phyloP scores from a whole-genome alignment of 2,888 invertebrate species.

The Andrena chrysosceles region DNA sequence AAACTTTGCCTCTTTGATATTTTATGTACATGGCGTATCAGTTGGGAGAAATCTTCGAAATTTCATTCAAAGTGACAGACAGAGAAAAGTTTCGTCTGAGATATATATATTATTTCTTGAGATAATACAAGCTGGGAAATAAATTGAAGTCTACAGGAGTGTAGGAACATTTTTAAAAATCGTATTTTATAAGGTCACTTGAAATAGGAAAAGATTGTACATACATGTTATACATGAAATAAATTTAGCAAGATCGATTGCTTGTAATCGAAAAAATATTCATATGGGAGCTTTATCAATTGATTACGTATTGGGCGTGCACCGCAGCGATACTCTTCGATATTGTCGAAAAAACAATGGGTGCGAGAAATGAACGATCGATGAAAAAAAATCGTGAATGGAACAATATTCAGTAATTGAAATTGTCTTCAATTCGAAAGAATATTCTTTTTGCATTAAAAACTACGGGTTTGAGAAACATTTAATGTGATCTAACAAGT shows the following conservation, averaged over 20 bases:
- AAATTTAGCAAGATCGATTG: too few relatives aligned
- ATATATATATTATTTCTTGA: too few relatives aligned
- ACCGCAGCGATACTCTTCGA: neutral
- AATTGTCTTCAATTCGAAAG: neutral
- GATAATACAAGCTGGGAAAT: too few relatives aligned
- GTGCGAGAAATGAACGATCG: neutral
- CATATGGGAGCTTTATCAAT: neutral
- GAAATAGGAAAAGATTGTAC: too few relatives aligned
- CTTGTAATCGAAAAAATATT: neutral
- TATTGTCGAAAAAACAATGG: conserved; percentile 6
- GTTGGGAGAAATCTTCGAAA: neutral
- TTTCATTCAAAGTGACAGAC: neutral
- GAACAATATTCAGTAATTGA: neutral
- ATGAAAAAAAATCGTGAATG: conserved; percentile 10
- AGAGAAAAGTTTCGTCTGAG: neutral
- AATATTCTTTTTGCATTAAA: too few relatives aligned
- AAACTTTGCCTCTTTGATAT: conserved; percentile 16
- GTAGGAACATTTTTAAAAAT: too few relatives aligned
- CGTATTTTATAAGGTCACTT: too few relatives aligned
- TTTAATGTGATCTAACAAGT: too few relatives aligned
- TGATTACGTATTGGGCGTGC: neutral
- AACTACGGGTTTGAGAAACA: too few relatives aligned
- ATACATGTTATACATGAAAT: too few relatives aligned
- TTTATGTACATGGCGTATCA: neutral
- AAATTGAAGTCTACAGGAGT: too few relatives aligned